Evolutionary conservation across 2,113 vertebrate species (phyloP), one percentile per base, ranked within the genome.

Genomic region (Phalacrocorax aristotelis): DNA sequence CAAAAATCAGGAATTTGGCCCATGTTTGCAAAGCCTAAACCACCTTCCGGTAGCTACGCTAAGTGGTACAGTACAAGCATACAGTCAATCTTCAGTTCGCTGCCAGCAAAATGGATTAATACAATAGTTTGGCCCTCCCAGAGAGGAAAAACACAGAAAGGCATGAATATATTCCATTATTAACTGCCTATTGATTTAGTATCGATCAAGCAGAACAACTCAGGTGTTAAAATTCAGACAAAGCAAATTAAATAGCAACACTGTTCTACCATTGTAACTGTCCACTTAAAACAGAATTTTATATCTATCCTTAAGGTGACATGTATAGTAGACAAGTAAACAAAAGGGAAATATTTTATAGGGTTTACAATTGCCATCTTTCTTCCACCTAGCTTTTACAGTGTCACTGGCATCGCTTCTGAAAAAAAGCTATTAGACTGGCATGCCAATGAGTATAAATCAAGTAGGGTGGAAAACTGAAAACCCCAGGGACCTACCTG

Each of bases 101-200:
- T 95, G 88, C 83, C 95, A 97, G 88, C 51, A 92, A 95, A 93
- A 89, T 64, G 83, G 79, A 90, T 80, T 94, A 96, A 93, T 83
- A 77, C 76, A 94, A 51, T 92, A 90, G 87, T 96, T 92, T 95
- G 95, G 79, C 68, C 92, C 90, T 86, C 66, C 76, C 21, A 60
- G 70, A 89, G 66, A 87, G 6, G 40, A 87, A 80, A 90, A 92
- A 78, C 82, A 91, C 36, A 94, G 66, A 86, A 95, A 93, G 65
- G 44, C 42, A 70, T 69, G 85, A 93, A 92, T 91, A 91, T 52
- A 87, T 90, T 89, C 66, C n/a, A 55, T 83, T 90, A 95, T 87
- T 91, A 91, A 83, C 36, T 85, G 78, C 58, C 66, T 90, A 94
- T 85, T 96, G 91, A 90, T 92, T 93, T 83, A 86, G 70, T 94